A percentile compares a stretch with the other conserved stretches of the same genome.
phyloP scores from a whole-genome alignment of 2,797 vertebrate genomes.

The Sarcophilus harrisii region DNA sequence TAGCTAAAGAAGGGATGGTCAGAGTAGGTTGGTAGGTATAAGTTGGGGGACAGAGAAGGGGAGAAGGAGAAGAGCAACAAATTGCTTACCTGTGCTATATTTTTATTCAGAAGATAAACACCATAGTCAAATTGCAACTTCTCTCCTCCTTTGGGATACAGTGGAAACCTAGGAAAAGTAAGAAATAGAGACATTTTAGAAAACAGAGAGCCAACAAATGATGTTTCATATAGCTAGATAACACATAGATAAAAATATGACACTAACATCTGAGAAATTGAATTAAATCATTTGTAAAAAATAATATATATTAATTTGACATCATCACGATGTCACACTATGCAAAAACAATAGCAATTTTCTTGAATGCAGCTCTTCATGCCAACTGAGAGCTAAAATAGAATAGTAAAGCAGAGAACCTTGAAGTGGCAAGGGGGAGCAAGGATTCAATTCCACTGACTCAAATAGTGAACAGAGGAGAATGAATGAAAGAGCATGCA shows the following conservation, averaged over 20 bases:
- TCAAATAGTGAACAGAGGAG: not conserved
- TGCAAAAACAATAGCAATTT: slow-evolving; percentile 29
- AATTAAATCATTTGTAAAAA: not conserved
- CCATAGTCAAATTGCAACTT: slow-evolving; percentile 98
- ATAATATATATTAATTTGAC: slow-evolving; percentile 2
- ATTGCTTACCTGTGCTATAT: slow-evolving; percentile 96
- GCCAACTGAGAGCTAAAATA: not conserved
- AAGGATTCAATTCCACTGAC: not conserved
- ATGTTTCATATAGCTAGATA: no score
- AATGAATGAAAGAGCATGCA: not conserved
- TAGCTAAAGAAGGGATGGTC: not conserved
- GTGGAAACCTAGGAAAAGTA: slow-evolving; percentile 90
- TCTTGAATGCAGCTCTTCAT: slow-evolving; percentile 11
- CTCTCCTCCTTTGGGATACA: slow-evolving; percentile 96
- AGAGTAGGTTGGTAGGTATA: not conserved
- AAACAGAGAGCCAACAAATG: not conserved
- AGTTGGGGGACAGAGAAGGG: not conserved
- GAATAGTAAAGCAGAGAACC: not conserved
- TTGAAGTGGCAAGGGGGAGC: not conserved
- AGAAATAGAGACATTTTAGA: slow-evolving; percentile 56
- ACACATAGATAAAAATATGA: not conserved
- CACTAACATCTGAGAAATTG: slow-evolving; percentile 32
- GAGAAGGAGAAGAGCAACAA: not conserved
- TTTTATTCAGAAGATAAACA: slow-evolving; percentile 99
- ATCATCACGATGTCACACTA: slow-evolving; percentile 15